phyloP scores from a whole-genome alignment of 2,888 invertebrate species.

The Temnothorax unifasciatus region DNA sequence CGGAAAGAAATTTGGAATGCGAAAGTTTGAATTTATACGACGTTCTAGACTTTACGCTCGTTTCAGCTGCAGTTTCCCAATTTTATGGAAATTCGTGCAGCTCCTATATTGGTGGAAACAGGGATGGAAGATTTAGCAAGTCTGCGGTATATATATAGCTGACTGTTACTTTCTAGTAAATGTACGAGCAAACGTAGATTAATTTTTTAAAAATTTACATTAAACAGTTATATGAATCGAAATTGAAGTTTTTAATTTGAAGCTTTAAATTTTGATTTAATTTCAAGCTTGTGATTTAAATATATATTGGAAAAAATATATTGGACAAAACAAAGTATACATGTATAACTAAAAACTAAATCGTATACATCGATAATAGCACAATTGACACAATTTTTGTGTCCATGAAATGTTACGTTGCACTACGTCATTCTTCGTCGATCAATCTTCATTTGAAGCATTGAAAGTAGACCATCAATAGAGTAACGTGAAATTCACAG shows the following conservation, averaged over 20 bases:
- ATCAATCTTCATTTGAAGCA: slow-evolving; percentile 49
- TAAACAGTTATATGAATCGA: neutral
- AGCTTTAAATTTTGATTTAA: neutral
- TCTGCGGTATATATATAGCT: slow-evolving; percentile 29
- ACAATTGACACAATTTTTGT: slow-evolving; percentile 1
- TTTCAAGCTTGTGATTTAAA: neutral
- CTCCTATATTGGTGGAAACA: slow-evolving; percentile 41
- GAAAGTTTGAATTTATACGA: slow-evolving; percentile 70
- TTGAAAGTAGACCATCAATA: slow-evolving; percentile 32
- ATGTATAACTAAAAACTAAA: neutral
- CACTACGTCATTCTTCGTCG: slow-evolving; percentile 24
- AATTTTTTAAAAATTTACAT: slow-evolving; percentile 5
- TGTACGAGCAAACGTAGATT: neutral
- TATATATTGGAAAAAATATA: neutral
- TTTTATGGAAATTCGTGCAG: slow-evolving; percentile 52
- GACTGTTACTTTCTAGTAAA: slow-evolving; percentile 4
- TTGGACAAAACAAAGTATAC: neutral
- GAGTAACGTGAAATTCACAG: slow-evolving; percentile 38
- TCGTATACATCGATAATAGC: neutral
- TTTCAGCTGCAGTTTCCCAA: slow-evolving; percentile 34
- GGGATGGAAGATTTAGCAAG: slow-evolving; percentile 38
- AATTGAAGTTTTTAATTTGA: neutral
- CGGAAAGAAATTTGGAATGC: slow-evolving; percentile 58
- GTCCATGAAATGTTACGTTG: neutral
- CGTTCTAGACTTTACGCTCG: slow-evolving; percentile 62